Base-by-base conservation (phyloP, 2,797 vertebrate genomes). In the Sebastiscus tertius region DNA sequence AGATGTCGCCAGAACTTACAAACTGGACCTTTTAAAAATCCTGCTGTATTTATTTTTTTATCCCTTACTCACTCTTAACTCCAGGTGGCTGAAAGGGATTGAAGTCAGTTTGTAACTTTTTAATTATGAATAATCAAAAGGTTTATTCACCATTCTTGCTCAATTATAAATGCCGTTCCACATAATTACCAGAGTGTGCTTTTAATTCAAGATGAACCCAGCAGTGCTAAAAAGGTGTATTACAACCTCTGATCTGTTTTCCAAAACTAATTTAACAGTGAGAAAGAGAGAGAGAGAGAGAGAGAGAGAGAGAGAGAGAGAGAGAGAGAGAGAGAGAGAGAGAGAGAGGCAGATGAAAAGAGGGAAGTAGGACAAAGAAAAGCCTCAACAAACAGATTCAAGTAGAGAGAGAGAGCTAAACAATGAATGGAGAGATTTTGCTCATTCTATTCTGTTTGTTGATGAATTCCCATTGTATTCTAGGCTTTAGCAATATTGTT, bases 391-490 rank as follows among this genome's bases (percentile, higher is more conserved):
- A 67, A 79, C 24, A 59, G 14, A 80, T 54, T 29, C 9, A 70
- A 27, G 4, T 26, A 56, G 59, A 42, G 36, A 26, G 34, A 60
- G 26, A 42, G 73, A 27, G 11, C 8, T 5, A 42, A 79, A 78
- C 77, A 85, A 73, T 55, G 72, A 73, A 81, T n/a, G 12, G 29
- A 66, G 49, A 58, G 33, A 90, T 78, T 52, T 52, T 71, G 34
- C 56, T 71, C 52, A 59, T 86, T 84, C 24, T 14, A 54, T 82
- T 72, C 29, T 49, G 75, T 76, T 82, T 87, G 79, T 72, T 80
- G 69, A 82, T 72, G 63, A 78, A 78, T 84, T 80, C 22, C 34
- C 42, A 74, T 86, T 83, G 64, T 85, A 26, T 52, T 79, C 22
- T 1, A 6, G 61, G 61, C 56, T 87, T 87, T 75, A 77, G 76